Conservation (phyloP, 2,888 invertebrate species). For the Cerastoderma edule region DNA sequence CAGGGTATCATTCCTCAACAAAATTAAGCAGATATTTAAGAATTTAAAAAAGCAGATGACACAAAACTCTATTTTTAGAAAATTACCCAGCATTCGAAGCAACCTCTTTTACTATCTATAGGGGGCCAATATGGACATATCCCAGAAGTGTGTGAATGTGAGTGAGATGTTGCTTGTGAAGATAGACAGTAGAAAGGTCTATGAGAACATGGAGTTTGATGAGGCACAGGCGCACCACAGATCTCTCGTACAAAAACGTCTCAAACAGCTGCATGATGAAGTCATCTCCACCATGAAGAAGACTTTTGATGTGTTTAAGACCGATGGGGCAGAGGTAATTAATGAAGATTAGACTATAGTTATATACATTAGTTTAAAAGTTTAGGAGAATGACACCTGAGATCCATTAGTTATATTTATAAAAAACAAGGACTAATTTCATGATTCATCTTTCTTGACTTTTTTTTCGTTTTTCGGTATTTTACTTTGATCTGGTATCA, state of each 20-base stretch:
- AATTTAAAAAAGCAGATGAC: too few relatives aligned
- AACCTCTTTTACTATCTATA: conserved; percentile 15
- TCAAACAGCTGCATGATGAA: conserved; percentile 79
- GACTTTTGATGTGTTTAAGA: conserved; percentile 82
- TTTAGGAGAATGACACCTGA: too few relatives aligned
- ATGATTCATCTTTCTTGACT: too few relatives aligned
- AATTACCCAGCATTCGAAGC: neutral
- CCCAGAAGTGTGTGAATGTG: conserved; percentile 81
- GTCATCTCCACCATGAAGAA: conserved; percentile 80
- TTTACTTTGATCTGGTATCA: neutral
- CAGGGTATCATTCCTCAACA: too few relatives aligned
- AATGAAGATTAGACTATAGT: too few relatives aligned
- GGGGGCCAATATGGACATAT: conserved; percentile 87
- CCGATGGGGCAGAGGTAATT: conserved; percentile 79
- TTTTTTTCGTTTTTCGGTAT: too few relatives aligned
- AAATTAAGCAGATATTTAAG: too few relatives aligned
- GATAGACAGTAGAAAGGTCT: conserved; percentile 82
- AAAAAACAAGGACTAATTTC: too few relatives aligned
- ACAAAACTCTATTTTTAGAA: too few relatives aligned
- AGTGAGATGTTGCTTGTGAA: conserved; percentile 82
- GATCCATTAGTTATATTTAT: too few relatives aligned
- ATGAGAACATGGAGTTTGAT: conserved; percentile 83
- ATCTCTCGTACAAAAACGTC: conserved; percentile 83
- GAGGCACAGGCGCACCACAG: conserved; percentile 84
- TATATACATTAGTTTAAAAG: too few relatives aligned